phyloP scores from a whole-genome alignment of 2,888 invertebrate genomes.

The Myathropa florea region DNA sequence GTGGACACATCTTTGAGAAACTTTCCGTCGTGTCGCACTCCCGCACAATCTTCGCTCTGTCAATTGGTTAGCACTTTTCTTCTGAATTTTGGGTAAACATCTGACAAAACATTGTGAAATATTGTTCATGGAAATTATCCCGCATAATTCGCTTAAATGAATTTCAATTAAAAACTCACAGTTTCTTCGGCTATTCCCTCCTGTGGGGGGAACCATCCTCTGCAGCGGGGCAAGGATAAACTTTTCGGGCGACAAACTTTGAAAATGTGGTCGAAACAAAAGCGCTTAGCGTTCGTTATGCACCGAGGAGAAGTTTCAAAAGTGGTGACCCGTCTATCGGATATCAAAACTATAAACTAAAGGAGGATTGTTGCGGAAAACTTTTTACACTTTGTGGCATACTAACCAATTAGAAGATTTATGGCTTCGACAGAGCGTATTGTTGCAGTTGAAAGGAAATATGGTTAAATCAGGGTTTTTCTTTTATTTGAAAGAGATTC shows the following conservation, averaged over 20 bases:
- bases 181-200: constrained; percentile 19
- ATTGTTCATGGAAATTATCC: constrained; percentile 1
- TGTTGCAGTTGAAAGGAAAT: not conserved
- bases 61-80: constrained; percentile 32
- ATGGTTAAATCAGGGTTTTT: not conserved
- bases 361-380: constrained; percentile 60
- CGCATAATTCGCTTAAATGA: constrained; percentile 51
- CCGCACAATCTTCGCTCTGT: not conserved
- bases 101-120: constrained; percentile 26
- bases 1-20: not conserved
- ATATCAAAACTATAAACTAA: constrained; percentile 58
- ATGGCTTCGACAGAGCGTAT: constrained; percentile 40
- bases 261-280: constrained; percentile 57
- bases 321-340: constrained; percentile 65
- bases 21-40: not conserved
- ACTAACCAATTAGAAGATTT: constrained; percentile 64
- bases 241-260: constrained; percentile 33
- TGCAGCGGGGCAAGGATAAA: constrained; percentile 21
- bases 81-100: constrained; percentile 50
- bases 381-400: constrained; percentile 64
- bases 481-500: not conserved
- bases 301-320: constrained; percentile 31
- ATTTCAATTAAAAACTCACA: constrained; percentile 66
- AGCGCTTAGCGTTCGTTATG: constrained; percentile 52
- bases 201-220: not conserved